Evolutionary conservation across 2,113 vertebrate species (phyloP), one percentile per base, ranked within the genome.

Genomic region (Glaucidium brasilianum): DNA sequence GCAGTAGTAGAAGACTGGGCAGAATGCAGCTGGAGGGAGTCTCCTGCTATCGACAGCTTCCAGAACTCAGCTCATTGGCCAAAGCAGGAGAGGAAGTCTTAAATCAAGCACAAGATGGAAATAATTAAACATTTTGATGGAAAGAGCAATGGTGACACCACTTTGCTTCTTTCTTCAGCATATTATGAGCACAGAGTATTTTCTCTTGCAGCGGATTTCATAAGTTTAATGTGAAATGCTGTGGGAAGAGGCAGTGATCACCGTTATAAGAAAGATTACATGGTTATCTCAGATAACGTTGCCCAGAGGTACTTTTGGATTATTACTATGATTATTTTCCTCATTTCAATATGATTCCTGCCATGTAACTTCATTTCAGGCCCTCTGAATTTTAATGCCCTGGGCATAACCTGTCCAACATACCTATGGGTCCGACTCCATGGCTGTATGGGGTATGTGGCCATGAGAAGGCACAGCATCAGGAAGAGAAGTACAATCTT

Each of bases 381-480:
- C 12, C 10, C 35, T 87, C 16, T 52, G 56, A 55, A 78, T 84
- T 74, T 21, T 10, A 69, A 55, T 34, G 26, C 29, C 20, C 43
- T 22, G 55, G n/a, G 26, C 21, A 59, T 29, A 41, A 30, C 37
- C 63, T 37, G 53, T 23, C 47, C 18, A 21, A 15, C n/a, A 3
- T 1, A 29, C 1, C 35, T 2, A 2, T 0, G 12, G 49, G 34
- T 39, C 43, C 39, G 41, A 4, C 32, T 13, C 41, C 0, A 1
- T 30, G 47, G 39, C 23, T 49, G 30, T 41, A 5, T 3, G 37
- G 66, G 69, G 23, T 22, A 25, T 1, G 2, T 0, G 26, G 43
- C 45, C 11, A 4, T 25, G 41, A 59, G 63, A 17, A 69, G 80
- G 7, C 32, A 6, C 52, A 56, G 30, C 30, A 6, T 6, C 53